A percentile compares a stretch with the other conserved stretches of the same genome.
phyloP scores from a whole-genome alignment of 1,140 invertebrate species.

The Macrocentrus cingulum region DNA sequence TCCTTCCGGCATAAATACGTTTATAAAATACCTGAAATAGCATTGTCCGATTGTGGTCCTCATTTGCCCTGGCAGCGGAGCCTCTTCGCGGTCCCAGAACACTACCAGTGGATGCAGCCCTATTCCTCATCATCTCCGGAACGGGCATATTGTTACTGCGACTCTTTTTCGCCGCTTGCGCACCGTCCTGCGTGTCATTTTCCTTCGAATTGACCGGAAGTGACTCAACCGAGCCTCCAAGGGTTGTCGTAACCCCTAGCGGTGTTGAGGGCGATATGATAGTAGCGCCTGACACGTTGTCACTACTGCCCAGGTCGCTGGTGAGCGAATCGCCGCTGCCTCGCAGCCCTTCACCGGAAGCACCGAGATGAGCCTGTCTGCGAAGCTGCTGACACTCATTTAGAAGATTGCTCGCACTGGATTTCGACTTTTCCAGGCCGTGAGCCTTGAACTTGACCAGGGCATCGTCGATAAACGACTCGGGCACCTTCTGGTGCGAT shows the following conservation, averaged over 20 bases:
- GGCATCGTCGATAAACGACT: slow-evolving; percentile 88
- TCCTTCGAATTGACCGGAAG: slow-evolving; percentile 33
- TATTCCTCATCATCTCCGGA: slow-evolving; percentile 56
- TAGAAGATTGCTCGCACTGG: slow-evolving; percentile 50
- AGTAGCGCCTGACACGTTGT: slow-evolving; percentile 40
- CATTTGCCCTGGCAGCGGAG: slow-evolving; percentile 42
- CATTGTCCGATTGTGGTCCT: slow-evolving; percentile 89
- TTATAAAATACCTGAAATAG: slow-evolving; percentile 81
- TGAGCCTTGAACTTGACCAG: slow-evolving; percentile 80
- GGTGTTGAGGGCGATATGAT: slow-evolving; percentile 39
- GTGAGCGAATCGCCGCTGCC: slow-evolving; percentile 51
- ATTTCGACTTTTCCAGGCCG: slow-evolving; percentile 70
- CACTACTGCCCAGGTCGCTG: slow-evolving; percentile 49
- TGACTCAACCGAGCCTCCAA: slow-evolving; percentile 49
- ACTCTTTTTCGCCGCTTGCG: slow-evolving; percentile 32
- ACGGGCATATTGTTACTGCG: slow-evolving; percentile 34
- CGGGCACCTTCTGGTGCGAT: slow-evolving; percentile 80
- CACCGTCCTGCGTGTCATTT: slow-evolving; percentile 28
- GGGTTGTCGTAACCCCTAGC: slow-evolving; percentile 30
- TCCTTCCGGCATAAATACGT: too few species aligned
- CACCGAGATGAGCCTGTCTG: slow-evolving; percentile 39
- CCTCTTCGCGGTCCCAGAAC: slow-evolving; percentile 48
- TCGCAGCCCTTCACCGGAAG: slow-evolving; percentile 38
- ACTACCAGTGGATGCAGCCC: slow-evolving; percentile 58
- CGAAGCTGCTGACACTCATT: slow-evolving; percentile 47